Base-by-base conservation (phyloP, 2,113 vertebrate genomes). In the Pseudopipra pipra region DNA sequence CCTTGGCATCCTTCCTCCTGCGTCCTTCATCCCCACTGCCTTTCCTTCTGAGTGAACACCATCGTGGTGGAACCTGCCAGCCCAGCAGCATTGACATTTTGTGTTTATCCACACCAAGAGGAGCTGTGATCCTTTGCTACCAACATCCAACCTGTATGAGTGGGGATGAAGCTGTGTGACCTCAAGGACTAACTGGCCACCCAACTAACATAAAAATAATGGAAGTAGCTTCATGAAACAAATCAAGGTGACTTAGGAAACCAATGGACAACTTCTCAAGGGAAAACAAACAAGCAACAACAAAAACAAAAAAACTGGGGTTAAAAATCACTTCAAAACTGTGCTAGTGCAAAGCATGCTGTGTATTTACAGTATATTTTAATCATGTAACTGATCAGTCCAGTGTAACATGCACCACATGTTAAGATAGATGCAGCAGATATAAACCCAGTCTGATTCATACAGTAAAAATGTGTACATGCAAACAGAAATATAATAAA, bases 361-460 rank as follows among this genome's bases (percentile, higher is more conserved):
- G 49, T 73, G 72, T 92, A 80, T 92, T 96, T 92, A 67, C 83
- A 8, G 0, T 61, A 73, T 68, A 88, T 89, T 96, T 96, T 85
- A 71, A 91, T 88, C 88, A 66, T 28, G 56, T 77, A 87, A 94
- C 72, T 92, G 84, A 95, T 92, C 80, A 8, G 93, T 71, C 66
- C 52, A 47, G 41, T 70, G 88, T 86, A 96, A 95, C 91, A 89
- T 63, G 66, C 85, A 79, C 87, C 91, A 95, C 74, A 87, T 83
- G 88, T 89, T 66, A 61, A 88, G 83, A 94, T 33, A 93, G 84
- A 93, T 66, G 79, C 74, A 84, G 88, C 62, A 92, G 94, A 95
- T 71, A 91, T 33, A 96, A 91, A 84, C 35, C 78, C 24, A 59
- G 55, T 55, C 91, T 94, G 95, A 97, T 95, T 96, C 85, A 96